Conservation (phyloP, 2,113 vertebrate genomes). For the Pogona vitticeps region DNA sequence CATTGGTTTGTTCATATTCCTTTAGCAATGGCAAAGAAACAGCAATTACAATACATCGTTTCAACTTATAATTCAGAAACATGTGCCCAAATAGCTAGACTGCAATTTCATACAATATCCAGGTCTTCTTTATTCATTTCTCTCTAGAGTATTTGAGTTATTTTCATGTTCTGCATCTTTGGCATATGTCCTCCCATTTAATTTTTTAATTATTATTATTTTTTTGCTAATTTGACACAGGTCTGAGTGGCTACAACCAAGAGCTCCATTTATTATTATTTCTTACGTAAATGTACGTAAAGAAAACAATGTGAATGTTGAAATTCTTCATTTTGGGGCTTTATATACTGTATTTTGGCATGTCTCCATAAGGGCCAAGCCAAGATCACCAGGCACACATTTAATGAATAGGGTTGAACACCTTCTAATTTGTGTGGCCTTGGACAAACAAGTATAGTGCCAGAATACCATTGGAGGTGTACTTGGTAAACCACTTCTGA, state of each 20-base stretch:
- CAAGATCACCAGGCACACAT: too few relatives aligned
- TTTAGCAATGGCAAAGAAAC: not conserved
- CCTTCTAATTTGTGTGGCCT: too few relatives aligned
- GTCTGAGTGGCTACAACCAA: not conserved
- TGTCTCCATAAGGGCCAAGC: too few relatives aligned
- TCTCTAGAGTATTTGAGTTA: not conserved
- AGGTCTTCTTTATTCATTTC: not conserved
- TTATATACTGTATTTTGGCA: too few relatives aligned
- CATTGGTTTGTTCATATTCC: not conserved
- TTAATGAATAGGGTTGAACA: too few relatives aligned
- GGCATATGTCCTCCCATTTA: not conserved
- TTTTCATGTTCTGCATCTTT: not conserved
- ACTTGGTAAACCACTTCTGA: too few relatives aligned
- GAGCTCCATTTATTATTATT: not conserved
- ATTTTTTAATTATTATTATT: too few relatives aligned
- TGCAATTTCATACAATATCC: not conserved
- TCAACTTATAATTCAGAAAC: not conserved
- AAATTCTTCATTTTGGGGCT: not conserved
- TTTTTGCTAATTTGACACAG: not conserved
- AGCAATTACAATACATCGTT: too few relatives aligned
- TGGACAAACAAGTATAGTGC: too few relatives aligned
- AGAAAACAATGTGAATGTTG: not conserved
- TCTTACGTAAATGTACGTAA: not conserved
- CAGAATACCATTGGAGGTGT: too few relatives aligned
- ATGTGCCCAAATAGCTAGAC: not conserved